Conservation (phyloP, 2,888 invertebrate genomes). For the Lepidochrysops patricia region DNA sequence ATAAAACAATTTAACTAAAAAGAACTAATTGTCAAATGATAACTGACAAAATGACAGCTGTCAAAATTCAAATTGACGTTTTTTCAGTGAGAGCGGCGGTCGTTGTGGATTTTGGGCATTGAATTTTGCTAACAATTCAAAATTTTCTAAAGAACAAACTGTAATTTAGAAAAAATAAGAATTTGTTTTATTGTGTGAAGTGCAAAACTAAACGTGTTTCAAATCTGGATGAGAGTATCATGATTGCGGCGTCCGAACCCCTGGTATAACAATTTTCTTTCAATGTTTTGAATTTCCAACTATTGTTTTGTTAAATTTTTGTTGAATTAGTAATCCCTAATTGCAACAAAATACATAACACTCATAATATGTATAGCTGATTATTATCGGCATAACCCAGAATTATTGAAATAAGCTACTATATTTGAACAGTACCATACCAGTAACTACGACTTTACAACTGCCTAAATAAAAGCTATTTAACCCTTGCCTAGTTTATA, state of each 20-base stretch:
- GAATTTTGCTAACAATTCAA: not conserved
- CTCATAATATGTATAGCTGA: not conserved
- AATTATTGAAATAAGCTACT: too few relatives aligned
- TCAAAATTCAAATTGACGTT: not conserved
- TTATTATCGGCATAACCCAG: constrained; percentile 4
- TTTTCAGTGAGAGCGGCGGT: not conserved
- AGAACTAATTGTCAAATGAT: too few relatives aligned
- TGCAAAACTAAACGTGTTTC: constrained; percentile 36
- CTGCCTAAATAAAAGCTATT: too few relatives aligned
- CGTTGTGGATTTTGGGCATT: not conserved
- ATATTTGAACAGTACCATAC: too few relatives aligned
- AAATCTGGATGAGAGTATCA: constrained; percentile 93
- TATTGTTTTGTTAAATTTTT: not conserved
- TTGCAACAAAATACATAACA: not conserved
- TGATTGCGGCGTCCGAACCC: constrained; percentile 94
- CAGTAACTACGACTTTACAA: too few relatives aligned
- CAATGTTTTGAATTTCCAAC: constrained; percentile 13
- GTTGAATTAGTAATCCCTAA: too few relatives aligned
- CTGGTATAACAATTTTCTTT: constrained; percentile 73
- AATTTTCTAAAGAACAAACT: not conserved
- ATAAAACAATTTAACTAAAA: too few relatives aligned
- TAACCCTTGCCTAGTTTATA: too few relatives aligned
- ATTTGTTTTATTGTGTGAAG: not conserved
- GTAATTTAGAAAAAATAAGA: not conserved
- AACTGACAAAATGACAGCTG: not conserved